Percentiles rank a stretch among this genome's conserved stretches.
phyloP scores from a whole-genome alignment of 2,888 invertebrate genomes.

The Lagria hirta region DNA sequence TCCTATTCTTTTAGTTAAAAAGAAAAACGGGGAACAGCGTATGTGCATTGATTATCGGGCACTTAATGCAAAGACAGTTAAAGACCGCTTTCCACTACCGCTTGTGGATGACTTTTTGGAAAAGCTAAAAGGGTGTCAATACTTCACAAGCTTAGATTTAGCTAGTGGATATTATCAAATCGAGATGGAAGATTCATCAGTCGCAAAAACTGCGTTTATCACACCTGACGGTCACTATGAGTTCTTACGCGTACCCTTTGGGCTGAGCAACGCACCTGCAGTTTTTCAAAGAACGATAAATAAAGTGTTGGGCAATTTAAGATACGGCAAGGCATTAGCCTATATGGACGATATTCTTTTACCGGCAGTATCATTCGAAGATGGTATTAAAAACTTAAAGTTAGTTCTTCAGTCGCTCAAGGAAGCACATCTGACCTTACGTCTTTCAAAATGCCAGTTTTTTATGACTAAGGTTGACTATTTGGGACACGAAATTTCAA shows the following conservation, averaged over 20 bases:
- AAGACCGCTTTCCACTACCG: constrained; percentile 43
- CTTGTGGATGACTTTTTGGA: constrained; percentile 41
- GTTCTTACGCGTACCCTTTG: constrained; percentile 43
- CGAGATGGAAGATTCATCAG: constrained; percentile 28
- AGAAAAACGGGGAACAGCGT: constrained; percentile 28
- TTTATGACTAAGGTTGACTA: constrained; percentile 22
- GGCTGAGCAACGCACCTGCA: constrained; percentile 40
- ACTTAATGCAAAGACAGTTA: constrained; percentile 42
- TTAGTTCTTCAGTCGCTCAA: not conserved
- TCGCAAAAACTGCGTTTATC: constrained; percentile 41
- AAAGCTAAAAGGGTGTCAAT: not conserved
- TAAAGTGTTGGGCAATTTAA: constrained; percentile 13
- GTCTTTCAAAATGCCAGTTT: constrained; percentile 27
- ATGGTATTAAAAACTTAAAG: constrained; percentile 1
- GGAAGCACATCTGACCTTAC: constrained; percentile 22
- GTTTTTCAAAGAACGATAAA: constrained; percentile 27
- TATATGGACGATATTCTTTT: constrained; percentile 22
- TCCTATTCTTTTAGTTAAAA: constrained; percentile 28
- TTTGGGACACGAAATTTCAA: constrained; percentile 18
- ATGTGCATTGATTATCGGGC: constrained; percentile 40
- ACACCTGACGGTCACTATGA: constrained; percentile 44
- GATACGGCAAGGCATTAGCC: constrained; percentile 9
- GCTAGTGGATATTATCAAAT: constrained; percentile 1
- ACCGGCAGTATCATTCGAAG: constrained; percentile 9
- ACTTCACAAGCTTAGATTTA: not conserved